These are phyloP conservation scores for Gallinago nigripennis DNA, from an alignment of 2,797 vertebrate species.

Conservation along the genomic window DNA sequence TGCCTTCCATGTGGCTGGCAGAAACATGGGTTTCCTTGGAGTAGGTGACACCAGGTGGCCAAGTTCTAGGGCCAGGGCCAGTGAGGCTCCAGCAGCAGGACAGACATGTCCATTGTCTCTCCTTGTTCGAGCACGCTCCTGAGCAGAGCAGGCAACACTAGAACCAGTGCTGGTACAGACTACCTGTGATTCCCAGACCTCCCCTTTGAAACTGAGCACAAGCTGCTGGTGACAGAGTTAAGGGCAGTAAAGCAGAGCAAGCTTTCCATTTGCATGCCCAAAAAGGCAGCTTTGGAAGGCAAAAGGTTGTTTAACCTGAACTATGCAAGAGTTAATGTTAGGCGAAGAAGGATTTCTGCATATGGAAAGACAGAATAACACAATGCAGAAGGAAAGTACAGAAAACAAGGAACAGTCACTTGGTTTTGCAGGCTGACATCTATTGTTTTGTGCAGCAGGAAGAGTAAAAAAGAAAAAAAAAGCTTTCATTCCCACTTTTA, in stretches of 20 bases:
- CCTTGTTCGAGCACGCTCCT: background rate
- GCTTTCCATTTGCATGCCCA: background rate
- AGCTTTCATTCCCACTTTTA: background rate
- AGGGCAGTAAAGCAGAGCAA: background rate
- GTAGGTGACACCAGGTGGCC: background rate
- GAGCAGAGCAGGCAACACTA: background rate
- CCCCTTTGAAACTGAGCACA: background rate
- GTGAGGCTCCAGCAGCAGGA: background rate
- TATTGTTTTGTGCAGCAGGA: conserved; percentile 33
- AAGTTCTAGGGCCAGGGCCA: background rate
- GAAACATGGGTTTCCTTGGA: background rate
- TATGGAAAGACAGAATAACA: background rate
- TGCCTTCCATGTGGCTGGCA: background rate
- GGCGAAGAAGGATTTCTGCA: background rate
- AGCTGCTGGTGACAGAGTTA: background rate
- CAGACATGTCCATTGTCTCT: background rate
- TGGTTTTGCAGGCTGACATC: conserved; percentile 14
- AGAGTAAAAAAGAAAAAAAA: background rate
- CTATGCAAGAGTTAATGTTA: background rate
- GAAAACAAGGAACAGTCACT: background rate
- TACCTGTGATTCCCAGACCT: background rate
- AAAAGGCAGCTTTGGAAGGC: background rate
- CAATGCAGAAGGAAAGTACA: background rate
- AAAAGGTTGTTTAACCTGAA: background rate
- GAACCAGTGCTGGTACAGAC: background rate